phyloP scores from a whole-genome alignment of 2,888 invertebrate genomes.

The Trissoscelio sp. region DNA sequence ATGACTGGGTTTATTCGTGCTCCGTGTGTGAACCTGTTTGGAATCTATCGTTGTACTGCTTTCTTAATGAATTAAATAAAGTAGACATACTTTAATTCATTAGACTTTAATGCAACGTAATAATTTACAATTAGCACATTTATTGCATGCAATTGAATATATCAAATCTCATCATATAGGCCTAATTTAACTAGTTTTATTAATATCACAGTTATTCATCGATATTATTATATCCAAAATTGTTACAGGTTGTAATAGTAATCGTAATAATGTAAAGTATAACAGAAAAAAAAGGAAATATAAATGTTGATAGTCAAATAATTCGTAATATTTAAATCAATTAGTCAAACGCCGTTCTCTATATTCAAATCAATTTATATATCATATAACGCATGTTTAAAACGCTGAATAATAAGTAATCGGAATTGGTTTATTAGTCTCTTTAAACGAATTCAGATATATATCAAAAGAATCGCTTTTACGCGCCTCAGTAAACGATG shows the following conservation, averaged over 20 bases:
- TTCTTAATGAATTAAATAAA: slow-evolving; percentile 2
- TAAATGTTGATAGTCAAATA: slow-evolving; percentile 34
- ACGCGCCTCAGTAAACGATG: slow-evolving; percentile 37
- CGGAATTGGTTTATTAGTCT: slow-evolving; percentile 44
- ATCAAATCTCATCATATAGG: slow-evolving; percentile 27
- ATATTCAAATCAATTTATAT: slow-evolving; percentile 37
- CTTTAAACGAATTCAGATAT: slow-evolving; percentile 31
- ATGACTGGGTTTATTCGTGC: slow-evolving; percentile 10
- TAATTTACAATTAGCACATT: slow-evolving; percentile 22
- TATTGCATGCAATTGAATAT: slow-evolving; percentile 25
- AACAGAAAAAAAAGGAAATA: slow-evolving; percentile 6
- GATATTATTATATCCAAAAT: slow-evolving; percentile 39
- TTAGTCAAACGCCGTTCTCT: slow-evolving; percentile 23
- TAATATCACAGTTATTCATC: slow-evolving; percentile 28
- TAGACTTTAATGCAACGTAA: slow-evolving; percentile 3
- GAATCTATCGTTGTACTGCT: slow-evolving; percentile 41
- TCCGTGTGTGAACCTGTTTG: slow-evolving; percentile 60
- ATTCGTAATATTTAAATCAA: slow-evolving; percentile 25
- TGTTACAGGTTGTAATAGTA: slow-evolving; percentile 33
- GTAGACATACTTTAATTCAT: slow-evolving; percentile 12
- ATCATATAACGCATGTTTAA: slow-evolving; percentile 8
- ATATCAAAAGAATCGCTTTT: slow-evolving; percentile 18
- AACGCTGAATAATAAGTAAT: slow-evolving; percentile 24
- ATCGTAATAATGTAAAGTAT: slow-evolving; percentile 31
- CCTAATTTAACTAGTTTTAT: slow-evolving; percentile 58